These are phyloP conservation scores for Lycaon pictus DNA, from an alignment of 2,113 vertebrate genomes.

Conservation along the genomic window DNA sequence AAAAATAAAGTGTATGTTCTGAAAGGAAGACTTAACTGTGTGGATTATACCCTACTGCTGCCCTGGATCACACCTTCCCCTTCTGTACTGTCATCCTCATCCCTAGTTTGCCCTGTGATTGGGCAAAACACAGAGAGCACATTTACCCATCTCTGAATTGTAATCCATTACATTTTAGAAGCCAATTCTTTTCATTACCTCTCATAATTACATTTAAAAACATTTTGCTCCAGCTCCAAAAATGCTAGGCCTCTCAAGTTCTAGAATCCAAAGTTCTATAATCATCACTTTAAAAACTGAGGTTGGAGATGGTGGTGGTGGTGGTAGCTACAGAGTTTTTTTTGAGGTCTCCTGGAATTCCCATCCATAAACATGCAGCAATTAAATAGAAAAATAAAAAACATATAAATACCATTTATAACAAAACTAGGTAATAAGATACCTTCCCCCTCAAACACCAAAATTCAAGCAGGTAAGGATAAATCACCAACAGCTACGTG, in stretches of 20 bases:
- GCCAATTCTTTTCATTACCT: conserved; percentile 17
- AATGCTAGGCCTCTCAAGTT: neutral
- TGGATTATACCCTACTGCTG: neutral
- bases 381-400: neutral
- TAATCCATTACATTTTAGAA: neutral
- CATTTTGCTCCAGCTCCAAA: conserved; percentile 38
- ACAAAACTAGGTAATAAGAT: neutral
- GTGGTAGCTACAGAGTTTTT: neutral
- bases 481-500: neutral
- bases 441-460: neutral
- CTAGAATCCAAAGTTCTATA: neutral
- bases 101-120: neutral
- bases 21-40: neutral
- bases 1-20: neutral
- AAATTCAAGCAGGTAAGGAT: neutral
- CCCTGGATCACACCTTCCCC: neutral
- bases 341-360: neutral
- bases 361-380: neutral
- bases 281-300: neutral
- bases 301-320: neutral
- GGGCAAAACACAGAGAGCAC: neutral
- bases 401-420: neutral
- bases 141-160: neutral
- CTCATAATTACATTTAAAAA: neutral
- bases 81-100: neutral